Evolutionary conservation across 1,140 invertebrate genomes (phyloP), one percentile per base, ranked within the genome.

Genomic region (Drosophila sp.): DNA sequence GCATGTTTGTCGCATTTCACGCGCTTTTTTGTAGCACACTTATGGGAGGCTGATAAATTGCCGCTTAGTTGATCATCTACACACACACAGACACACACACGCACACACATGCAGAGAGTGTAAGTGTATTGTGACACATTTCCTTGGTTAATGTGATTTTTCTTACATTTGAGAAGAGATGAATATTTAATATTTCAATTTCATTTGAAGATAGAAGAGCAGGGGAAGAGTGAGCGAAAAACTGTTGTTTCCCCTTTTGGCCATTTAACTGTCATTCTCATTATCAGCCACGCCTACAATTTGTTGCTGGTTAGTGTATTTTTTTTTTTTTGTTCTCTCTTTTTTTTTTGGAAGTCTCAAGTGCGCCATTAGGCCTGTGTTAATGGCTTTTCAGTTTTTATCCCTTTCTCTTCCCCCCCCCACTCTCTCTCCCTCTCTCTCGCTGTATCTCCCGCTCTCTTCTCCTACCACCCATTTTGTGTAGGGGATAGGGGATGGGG

Each of bases 111-210:
- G 17, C 7, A 50, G 56, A 75, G 72, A 56, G 25, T 50, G 17
- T 17, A 25, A 23, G 23, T 55, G 35, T 40, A 33, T 60, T 67
- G 73, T 74, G 75, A 77, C 73, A 77, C 74, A 60, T 63, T 60
- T 54, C 50, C 66, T 54, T 66, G 70, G 63, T 72, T 87, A 73
- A 82, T 87, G 76, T 87, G 83, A 86, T 79, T 86, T 82, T 82
- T 72, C 76, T 73, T 73, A 72, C 79, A 73, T 75, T 87, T 50
- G 44, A 40, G 40, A 70, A 40, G 40, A 70, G 47, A 84, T 87
- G 47, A 87, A 87, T 87, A 84, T 89, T 87, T 87, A 80, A 87
- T 89, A 83, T 62, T 89, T 87, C 70, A 87, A 87, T 87, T 89
- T 87, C 70, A 77, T 70, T 77, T 63, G 29, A 44, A 56, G 60